Base-by-base conservation (phyloP, 2,113 vertebrate species). In the Aldabrachelys gigantea region DNA sequence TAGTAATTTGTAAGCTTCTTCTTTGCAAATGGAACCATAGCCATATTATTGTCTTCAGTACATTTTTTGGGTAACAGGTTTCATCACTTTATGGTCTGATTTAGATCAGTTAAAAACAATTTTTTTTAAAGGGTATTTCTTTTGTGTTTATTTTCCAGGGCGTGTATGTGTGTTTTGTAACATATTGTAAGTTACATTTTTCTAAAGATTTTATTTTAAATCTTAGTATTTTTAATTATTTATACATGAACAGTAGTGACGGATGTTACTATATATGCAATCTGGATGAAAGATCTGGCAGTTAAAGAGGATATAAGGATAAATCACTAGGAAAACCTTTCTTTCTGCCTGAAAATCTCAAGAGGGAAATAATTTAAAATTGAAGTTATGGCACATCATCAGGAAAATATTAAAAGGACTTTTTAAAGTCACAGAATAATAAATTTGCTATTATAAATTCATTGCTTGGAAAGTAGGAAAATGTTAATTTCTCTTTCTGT, bases 341-440 rank as follows among this genome's bases (percentile, higher is more conserved):
- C 88, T 62, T 57, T 83, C 53, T 87, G 49, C 65, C 25, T 95
- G 10, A 16, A 88, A 79, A 25, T 75, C 54, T 78, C 62, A 49
- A 12, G 57, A 82, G 29, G 14, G 53, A 91, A 90, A 83, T 93
- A 95, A 92, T 21, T 95, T 35, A 93, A 85, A 89, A 84, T 78
- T 90, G 57, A 69, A 79, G 38, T 75, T 85, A 89, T 50, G 16
- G 52, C 47, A 44, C 5, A 11, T 17, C 93, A 47, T 90, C 29
- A 91, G 11, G 25, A 95, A 95, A 54, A 83, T 53, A 88, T 90
- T 25, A 89, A 91, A 81, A 88, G 59, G 89, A 82, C 9, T 86
- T 90, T 82, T 50, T 78, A 75, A 79, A 81, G 17, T 5, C 90
- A 41, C 5, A 62, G 47, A 88, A 10, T 22, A 93, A 14, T 24